phyloP scores from a whole-genome alignment of 2,888 invertebrate genomes.

The Agrotis exclamationis region DNA sequence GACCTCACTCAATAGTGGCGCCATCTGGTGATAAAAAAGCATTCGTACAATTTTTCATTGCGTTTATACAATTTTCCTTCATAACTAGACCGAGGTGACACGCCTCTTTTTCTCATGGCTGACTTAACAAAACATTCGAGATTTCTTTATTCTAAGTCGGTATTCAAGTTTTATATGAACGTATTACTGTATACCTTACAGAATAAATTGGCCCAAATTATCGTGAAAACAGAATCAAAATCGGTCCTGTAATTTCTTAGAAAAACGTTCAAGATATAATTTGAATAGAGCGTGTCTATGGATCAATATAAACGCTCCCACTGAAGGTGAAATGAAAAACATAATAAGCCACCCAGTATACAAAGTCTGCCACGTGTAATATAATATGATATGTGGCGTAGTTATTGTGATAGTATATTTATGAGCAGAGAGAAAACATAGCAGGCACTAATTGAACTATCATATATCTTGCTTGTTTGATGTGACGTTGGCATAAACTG shows the following conservation, averaged over 20 bases:
- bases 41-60: not conserved
- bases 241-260: not conserved
- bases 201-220: not conserved
- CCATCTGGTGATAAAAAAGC: too few relatives aligned
- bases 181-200: not conserved
- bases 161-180: not conserved
- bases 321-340: slow-evolving; percentile 58
- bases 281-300: not conserved
- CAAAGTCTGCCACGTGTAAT: slow-evolving; percentile 37
- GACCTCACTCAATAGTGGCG: too few relatives aligned
- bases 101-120: not conserved
- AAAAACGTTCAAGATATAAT: not conserved
- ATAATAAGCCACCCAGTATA: not conserved
- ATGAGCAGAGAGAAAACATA: slow-evolving; percentile 22
- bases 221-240: not conserved
- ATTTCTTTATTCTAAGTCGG: slow-evolving; percentile 5
- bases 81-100: not conserved
- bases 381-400: slow-evolving; percentile 31
- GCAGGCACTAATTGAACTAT: slow-evolving; percentile 37
- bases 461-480: slow-evolving; percentile 23
- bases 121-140: not conserved
- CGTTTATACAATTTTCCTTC: slow-evolving; percentile 1
- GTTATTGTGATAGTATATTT: slow-evolving; percentile 32
- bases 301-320: slow-evolving; percentile 5
- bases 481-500: not conserved